Percentiles rank a stretch among this genome's conserved stretches.
These are phyloP conservation scores for Dicyrtomina minuta DNA, from an alignment of 2,888 invertebrate genomes.

Conservation along the genomic window DNA sequence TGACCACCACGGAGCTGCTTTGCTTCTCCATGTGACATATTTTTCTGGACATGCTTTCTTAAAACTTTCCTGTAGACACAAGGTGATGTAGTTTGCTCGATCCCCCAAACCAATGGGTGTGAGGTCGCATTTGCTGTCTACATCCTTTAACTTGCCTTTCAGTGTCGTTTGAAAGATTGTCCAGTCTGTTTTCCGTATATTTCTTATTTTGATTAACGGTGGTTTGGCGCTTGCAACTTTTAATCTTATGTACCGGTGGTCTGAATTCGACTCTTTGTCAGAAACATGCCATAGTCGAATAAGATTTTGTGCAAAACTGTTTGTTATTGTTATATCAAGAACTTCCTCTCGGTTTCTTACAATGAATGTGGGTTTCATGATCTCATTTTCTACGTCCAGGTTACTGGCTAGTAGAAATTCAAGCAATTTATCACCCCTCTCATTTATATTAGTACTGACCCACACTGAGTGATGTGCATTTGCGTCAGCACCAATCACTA, in stretches of 20 bases:
- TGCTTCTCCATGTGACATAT: background rate
- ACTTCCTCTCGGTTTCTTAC: conserved; percentile 27
- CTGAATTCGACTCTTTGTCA: conserved; percentile 27
- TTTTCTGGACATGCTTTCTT: conserved; percentile 21
- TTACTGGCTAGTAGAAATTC: conserved; percentile 21
- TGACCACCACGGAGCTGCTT: conserved; percentile 28
- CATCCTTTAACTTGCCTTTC: too few relatives aligned
- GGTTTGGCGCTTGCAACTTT: background rate
- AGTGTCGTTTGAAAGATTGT: background rate
- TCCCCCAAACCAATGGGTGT: too few relatives aligned
- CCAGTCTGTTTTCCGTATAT: conserved; percentile 33
- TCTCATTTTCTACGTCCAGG: conserved; percentile 32
- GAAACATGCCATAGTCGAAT: conserved; percentile 34
- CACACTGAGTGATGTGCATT: conserved; percentile 38
- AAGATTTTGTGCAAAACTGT: background rate
- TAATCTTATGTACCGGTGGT: conserved; percentile 35
- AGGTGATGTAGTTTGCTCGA: too few relatives aligned
- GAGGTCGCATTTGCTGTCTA: too few relatives aligned
- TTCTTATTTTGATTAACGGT: background rate
- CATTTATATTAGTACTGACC: conserved; percentile 33
- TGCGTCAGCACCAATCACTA: conserved; percentile 36
- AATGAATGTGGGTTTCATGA: conserved; percentile 22
- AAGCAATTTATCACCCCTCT: conserved; percentile 25
- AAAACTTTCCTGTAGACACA: too few relatives aligned
- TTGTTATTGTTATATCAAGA: conserved; percentile 33